A percentile compares a stretch with the other conserved stretches of the same genome.
Conservation (phyloP, 2,888 invertebrate genomes). For the Beris chalybata region DNA sequence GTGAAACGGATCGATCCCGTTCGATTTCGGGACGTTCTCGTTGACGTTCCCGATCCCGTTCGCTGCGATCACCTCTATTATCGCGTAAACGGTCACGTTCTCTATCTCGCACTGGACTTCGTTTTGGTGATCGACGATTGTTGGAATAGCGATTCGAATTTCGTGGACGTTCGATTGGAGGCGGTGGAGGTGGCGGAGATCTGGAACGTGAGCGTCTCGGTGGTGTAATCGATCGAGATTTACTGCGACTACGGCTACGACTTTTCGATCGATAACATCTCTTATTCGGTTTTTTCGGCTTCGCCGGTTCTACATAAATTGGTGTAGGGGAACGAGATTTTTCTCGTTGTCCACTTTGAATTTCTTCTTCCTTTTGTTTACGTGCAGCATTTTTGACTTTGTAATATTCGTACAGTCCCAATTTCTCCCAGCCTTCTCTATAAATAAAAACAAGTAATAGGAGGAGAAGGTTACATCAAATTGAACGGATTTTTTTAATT, state of each 20-base stretch:
- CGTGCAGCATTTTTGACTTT: slow-evolving; percentile 92
- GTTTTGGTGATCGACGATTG: slow-evolving; percentile 56
- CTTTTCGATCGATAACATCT: slow-evolving; percentile 69
- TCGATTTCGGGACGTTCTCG: slow-evolving; percentile 42
- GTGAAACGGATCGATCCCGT: slow-evolving; percentile 57
- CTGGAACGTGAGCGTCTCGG: slow-evolving; percentile 58
- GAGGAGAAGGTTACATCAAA: background rate
- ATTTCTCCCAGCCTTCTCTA: slow-evolving; percentile 97
- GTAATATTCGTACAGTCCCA: slow-evolving; percentile 96
- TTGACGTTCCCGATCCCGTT: slow-evolving; percentile 22
- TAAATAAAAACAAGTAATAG: slow-evolving; percentile 42
- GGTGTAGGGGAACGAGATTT: slow-evolving; percentile 80
- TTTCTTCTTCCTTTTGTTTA: slow-evolving; percentile 84
- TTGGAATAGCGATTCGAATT: slow-evolving; percentile 42
- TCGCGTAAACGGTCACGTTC: slow-evolving; percentile 56
- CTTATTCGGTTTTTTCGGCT: slow-evolving; percentile 57
- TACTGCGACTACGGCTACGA: slow-evolving; percentile 60
- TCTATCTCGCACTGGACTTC: slow-evolving; percentile 55
- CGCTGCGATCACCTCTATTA: slow-evolving; percentile 42
- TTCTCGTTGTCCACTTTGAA: slow-evolving; percentile 69
- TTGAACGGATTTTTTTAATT: background rate
- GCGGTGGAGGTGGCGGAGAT: slow-evolving; percentile 49
- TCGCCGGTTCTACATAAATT: slow-evolving; percentile 68
- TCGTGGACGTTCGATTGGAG: slow-evolving; percentile 44
- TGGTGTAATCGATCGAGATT: slow-evolving; percentile 50